Percentiles rank a stretch among this genome's conserved stretches.
These are phyloP conservation scores for Psilopogon haemacephalus DNA, from an alignment of 2,113 vertebrate species.

Conservation along the genomic window DNA sequence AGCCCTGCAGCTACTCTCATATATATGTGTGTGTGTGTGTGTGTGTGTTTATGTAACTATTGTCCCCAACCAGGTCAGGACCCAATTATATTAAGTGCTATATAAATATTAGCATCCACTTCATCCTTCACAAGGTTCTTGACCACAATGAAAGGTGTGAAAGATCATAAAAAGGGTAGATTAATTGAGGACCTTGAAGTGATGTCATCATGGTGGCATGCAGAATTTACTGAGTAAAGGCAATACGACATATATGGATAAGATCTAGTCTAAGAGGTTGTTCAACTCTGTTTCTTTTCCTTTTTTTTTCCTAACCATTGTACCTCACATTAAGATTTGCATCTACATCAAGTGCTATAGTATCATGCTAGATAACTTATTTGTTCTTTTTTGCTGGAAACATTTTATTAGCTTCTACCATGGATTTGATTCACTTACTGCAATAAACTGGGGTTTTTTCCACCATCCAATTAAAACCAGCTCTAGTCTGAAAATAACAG, in stretches of 20 bases:
- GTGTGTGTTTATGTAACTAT: slow-evolving; percentile 25
- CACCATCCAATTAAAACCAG: slow-evolving; percentile 12
- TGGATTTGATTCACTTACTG: slow-evolving; percentile 15
- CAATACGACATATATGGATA: not conserved
- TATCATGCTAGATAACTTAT: slow-evolving; percentile 1
- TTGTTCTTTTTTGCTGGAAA: slow-evolving; percentile 25
- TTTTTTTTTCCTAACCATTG: not conserved
- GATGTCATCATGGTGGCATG: not conserved
- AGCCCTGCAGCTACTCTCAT: not conserved
- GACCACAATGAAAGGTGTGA: slow-evolving; percentile 32
- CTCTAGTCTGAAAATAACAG: not conserved
- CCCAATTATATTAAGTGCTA: slow-evolving; percentile 36
- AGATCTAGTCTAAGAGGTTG: not conserved
- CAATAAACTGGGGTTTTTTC: slow-evolving; percentile 13
- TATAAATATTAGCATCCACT: slow-evolving; percentile 59
- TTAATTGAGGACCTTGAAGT: not conserved
- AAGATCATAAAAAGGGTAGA: slow-evolving; percentile 25
- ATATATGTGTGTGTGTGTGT: not conserved
- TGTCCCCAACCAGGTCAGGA: slow-evolving; percentile 21
- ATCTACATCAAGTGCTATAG: not conserved
- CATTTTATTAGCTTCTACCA: slow-evolving; percentile 36
- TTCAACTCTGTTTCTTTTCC: not conserved
- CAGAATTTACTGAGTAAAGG: not conserved
- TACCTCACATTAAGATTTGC: not conserved
- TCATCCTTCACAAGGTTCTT: slow-evolving; percentile 20